Percentiles rank a stretch among this genome's conserved stretches.
Evolutionary conservation across 1,140 invertebrate genomes (phyloP).

Genomic region (Brachionus rubens): DNA sequence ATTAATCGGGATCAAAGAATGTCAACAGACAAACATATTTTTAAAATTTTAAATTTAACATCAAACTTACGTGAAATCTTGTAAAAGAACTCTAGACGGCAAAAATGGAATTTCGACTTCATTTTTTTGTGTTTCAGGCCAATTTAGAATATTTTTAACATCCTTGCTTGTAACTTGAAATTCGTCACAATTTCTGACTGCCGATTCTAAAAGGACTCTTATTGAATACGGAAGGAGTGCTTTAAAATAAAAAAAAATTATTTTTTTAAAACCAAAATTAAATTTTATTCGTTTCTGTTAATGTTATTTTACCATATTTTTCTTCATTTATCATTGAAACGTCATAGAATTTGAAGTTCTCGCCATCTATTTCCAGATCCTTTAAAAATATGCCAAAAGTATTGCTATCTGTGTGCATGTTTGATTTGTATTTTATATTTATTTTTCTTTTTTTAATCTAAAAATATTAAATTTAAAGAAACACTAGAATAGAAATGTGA

Average conservation of each 20-base stretch:
- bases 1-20: too few species aligned
- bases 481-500: too few species aligned
- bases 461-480: neutral
- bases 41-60: neutral
- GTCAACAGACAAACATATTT: too few species aligned
- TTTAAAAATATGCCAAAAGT: constrained; percentile 71
- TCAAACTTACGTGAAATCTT: constrained; percentile 67
- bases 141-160: constrained; percentile 84
- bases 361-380: constrained; percentile 66
- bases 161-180: constrained; percentile 80
- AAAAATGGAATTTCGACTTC: constrained; percentile 89
- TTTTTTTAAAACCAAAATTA: neutral
- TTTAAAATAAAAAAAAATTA: constrained; percentile 48
- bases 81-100: constrained; percentile 88
- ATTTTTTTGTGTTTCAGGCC: constrained; percentile 75
- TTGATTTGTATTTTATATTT: neutral
- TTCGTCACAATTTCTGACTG: constrained; percentile 90
- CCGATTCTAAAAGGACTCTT: constrained; percentile 86
- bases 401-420: constrained; percentile 61
- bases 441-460: neutral
- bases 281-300: neutral
- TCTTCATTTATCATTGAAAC: constrained; percentile 66
- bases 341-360: constrained; percentile 73
- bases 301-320: constrained; percentile 70
- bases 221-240: constrained; percentile 82